Evolutionary conservation across 2,797 vertebrate genomes (phyloP).

Genomic region (Erithacus rubecula): DNA sequence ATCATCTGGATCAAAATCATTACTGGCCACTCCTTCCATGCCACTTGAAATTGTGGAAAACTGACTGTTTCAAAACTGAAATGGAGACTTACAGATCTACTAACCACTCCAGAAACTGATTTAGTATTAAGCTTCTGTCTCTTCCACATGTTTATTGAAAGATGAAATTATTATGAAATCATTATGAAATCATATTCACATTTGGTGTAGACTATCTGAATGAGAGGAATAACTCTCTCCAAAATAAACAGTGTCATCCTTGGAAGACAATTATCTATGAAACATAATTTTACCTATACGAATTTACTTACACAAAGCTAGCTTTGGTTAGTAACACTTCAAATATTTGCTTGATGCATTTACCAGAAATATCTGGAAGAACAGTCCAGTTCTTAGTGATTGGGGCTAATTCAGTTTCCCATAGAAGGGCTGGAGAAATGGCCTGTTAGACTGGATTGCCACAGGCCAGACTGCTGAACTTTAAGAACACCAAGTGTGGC

Average conservation of each 20-base stretch:
- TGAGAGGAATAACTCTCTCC: not conserved
- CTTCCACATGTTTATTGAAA: not conserved
- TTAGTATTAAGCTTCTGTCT: not conserved
- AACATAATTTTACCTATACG: not conserved
- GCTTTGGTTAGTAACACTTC: not conserved
- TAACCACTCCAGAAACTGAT: not conserved
- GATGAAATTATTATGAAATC: not conserved
- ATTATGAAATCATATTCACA: not conserved
- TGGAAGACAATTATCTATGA: not conserved
- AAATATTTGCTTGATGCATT: not conserved
- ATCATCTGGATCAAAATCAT: not conserved
- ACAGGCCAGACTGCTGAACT: not conserved
- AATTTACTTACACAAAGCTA: not conserved
- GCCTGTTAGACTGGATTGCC: not conserved
- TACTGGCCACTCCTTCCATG: not conserved
- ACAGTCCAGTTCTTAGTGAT: not conserved
- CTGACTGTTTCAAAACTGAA: not conserved
- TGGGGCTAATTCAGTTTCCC: not conserved
- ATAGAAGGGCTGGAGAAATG: not conserved
- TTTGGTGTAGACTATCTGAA: not conserved
- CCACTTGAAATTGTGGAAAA: not conserved
- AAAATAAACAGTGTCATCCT: not conserved
- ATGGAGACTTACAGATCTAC: not conserved
- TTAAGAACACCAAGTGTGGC: fast-evolving
- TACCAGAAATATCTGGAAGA: not conserved